A percentile compares a stretch with the other conserved stretches of the same genome.
Evolutionary conservation across 2,797 vertebrate species (phyloP).

Genomic region (Sebastolobus alascanus): DNA sequence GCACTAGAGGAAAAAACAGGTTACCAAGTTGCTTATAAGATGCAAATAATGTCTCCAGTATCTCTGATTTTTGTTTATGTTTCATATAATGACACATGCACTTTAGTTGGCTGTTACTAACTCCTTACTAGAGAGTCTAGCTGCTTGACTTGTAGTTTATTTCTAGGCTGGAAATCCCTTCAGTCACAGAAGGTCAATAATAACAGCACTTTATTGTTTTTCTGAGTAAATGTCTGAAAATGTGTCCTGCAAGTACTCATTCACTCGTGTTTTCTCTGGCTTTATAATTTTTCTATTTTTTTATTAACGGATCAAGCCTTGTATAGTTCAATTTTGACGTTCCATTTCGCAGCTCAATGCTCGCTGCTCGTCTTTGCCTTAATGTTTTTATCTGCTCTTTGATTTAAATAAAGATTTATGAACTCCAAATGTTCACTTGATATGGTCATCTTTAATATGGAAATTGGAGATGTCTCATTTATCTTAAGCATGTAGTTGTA

Average conservation of each 20-base stretch:
- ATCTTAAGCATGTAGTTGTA: neutral
- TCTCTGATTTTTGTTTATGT: conserved; percentile 20
- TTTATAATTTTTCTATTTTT: conserved; percentile 74
- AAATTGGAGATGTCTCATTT: neutral
- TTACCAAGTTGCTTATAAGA: conserved; percentile 5
- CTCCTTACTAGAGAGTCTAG: conserved; percentile 30
- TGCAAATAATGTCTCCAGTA: neutral
- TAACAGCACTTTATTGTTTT: conserved; percentile 57
- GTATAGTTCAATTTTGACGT: conserved; percentile 52
- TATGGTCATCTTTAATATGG: neutral
- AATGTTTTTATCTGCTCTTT: conserved; percentile 80
- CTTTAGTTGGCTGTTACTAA: conserved; percentile 41
- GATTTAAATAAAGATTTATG: conserved; percentile 75
- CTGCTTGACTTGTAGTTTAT: conserved; percentile 38
- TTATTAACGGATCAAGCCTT: conserved; percentile 58
- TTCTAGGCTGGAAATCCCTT: conserved; percentile 30
- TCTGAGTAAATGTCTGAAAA: conserved; percentile 34
- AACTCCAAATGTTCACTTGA: neutral
- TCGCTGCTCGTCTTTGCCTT: conserved; percentile 77
- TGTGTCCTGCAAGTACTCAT: conserved; percentile 14
- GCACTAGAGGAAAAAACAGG: neutral
- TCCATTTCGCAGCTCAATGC: conserved; percentile 62
- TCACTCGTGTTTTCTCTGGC: conserved; percentile 47
- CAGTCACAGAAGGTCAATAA: conserved; percentile 36
- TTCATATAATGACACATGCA: conserved; percentile 16